Base-by-base conservation (phyloP, 2,888 invertebrate species). In the Zaprionus bogoriensis region DNA sequence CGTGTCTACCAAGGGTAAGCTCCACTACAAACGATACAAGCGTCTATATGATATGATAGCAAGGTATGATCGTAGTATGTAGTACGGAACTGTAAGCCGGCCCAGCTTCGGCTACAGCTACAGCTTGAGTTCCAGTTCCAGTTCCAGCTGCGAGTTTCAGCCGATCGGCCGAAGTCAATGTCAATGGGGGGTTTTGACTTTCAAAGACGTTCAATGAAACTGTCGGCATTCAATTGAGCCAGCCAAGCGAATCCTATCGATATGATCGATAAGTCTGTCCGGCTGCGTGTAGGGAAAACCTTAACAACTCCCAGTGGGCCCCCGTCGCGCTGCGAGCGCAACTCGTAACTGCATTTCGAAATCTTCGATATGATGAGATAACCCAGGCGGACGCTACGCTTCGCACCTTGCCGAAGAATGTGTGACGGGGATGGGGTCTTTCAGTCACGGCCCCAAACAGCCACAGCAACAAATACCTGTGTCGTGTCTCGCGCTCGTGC, bases 401-500 rank as follows among this genome's bases (percentile, higher is more conserved):
- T 9, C 28, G 22, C 46, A 53, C 20, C 7, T 44, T 5, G 17
- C 9, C 4, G 23, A 44, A 52, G 52, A 52, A 23, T 44, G 42
- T 39, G 28, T 3, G 12, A 4, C 6, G n/a, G 4, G 7, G 9
- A 5, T 7, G 28, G n/a, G 19, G 30, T 19, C 17, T 36, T 12
- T 17, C 32, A 17, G 17, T 25, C 10, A 12, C 4, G 38, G 7
- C 17, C 12, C 20, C 12, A 38, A 25, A 25, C 6, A 4, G 22
- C 12, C 3, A 38, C n/a, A 17, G 7, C 12, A 12, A 20, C 28
- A 25, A 41, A 27, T 27, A 48, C n/a, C n/a, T n/a, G 58, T 38
- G 58, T 47, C 25, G 48, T 57, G 55, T 48, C 48, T 63, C 52
- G 55, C 61, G 59, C 77, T 74, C 81, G 78, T 74, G 81, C 77